phyloP scores from a whole-genome alignment of 1,140 invertebrate genomes.

The Ceratina australensis region DNA sequence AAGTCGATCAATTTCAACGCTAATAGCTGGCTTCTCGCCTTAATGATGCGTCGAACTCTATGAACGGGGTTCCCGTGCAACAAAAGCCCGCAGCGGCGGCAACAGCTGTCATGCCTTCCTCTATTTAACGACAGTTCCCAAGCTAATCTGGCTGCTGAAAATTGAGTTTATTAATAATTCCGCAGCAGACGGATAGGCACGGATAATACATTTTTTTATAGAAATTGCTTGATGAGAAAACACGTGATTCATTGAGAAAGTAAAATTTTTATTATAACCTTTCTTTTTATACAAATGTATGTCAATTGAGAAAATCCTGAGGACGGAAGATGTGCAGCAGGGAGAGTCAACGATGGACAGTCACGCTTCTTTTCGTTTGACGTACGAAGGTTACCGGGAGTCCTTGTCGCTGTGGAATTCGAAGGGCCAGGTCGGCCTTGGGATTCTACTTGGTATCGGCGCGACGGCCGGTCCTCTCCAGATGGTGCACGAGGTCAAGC shows the following conservation, averaged over 20 bases:
- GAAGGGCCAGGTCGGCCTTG: constrained; percentile 60
- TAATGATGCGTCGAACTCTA: background rate
- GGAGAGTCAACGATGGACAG: background rate
- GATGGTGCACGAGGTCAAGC: constrained; percentile 59
- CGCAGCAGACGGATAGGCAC: too few relatives aligned
- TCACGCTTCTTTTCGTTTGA: constrained; percentile 50
- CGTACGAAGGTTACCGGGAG: constrained; percentile 56
- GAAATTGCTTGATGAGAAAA: background rate
- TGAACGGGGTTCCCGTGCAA: background rate
- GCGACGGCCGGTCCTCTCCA: constrained; percentile 46
- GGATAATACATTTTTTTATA: too few relatives aligned
- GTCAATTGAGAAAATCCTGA: too few relatives aligned
- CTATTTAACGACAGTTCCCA: too few relatives aligned
- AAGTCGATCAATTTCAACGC: constrained; percentile 7
- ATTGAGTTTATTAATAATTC: background rate
- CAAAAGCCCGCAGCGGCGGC: background rate
- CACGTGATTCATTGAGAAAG: background rate
- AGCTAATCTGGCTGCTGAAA: background rate
- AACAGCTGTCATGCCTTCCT: too few relatives aligned
- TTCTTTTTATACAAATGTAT: background rate
- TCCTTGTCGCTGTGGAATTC: constrained; percentile 62
- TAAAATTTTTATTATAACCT: background rate
- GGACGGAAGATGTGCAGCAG: too few relatives aligned
- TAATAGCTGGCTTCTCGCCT: constrained; percentile 6
- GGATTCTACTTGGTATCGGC: constrained; percentile 59